Base-by-base conservation (phyloP, 2,888 invertebrate genomes). In the Andrena haemorrhoa region DNA sequence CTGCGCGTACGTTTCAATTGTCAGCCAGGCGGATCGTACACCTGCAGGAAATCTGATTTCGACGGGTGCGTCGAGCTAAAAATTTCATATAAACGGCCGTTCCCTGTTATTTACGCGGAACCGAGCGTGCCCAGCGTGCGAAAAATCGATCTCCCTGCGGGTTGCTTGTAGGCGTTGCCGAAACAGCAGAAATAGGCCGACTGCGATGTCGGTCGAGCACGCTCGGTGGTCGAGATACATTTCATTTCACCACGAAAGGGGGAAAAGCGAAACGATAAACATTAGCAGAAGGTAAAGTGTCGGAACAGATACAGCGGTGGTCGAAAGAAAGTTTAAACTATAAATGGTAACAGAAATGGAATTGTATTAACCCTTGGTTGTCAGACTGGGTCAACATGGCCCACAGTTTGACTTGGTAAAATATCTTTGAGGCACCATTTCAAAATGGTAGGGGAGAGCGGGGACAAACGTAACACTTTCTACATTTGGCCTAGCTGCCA, bases 61-160 rank as follows among this genome's bases (percentile, higher is more conserved):
- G 16, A 41, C 23, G 41, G n/a, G 16, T 23, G 49, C 29, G 4
- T 23, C 23, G n/a, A 29, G n/a, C 7, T 56, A 29, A 31, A 79
- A 69, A 56, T 64, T 69, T 75, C 68, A 47, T 68, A 26, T 20
- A 69, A 63, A 53, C 41, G 61, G 10, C 10, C 60, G 65, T 29
- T 56, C 23, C 6, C 60, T 12, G 47, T 68, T 78, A 75, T 78
- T 78, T 68, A 78, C 51, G 60, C 10, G 31, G 10, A n/a, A 16
- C 16, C 12, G 8, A 20, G 10, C n/a, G 51, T n/a, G 10, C 64
- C 35, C 20, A 47, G 20, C 26, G n/a, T 16, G 56, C 12, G 26
- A 64, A 60, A 74, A 65, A 77, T 77, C 60, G 77, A 77, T 78
- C 41, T 68, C 51, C 41, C 26, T 20, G 49, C 60, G 61, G 61